Conservation (phyloP, 2,888 invertebrate species). For the Philereme vetulata region DNA sequence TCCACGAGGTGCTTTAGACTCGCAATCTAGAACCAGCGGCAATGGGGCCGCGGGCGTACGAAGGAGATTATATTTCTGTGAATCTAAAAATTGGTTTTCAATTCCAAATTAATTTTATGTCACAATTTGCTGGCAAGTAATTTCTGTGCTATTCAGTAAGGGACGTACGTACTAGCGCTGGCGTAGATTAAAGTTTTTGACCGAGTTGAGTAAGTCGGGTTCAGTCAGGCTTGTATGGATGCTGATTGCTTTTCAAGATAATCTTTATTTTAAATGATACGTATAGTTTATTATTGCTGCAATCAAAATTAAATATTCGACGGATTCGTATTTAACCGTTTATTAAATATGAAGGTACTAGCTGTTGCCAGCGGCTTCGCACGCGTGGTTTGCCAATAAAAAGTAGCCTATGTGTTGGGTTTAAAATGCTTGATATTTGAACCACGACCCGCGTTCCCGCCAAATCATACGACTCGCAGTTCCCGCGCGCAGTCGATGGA, state of each 20-base stretch:
- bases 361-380: no score
- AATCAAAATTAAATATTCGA: not conserved
- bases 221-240: not conserved
- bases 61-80: conserved; percentile 53
- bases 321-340: not conserved
- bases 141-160: conserved; percentile 27
- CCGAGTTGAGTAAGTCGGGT: not conserved
- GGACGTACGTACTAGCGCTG: conserved; percentile 13
- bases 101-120: conserved; percentile 46
- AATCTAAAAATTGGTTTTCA: conserved; percentile 54
- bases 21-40: conserved; percentile 37
- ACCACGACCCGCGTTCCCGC: no score
- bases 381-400: no score
- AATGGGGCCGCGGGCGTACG: conserved; percentile 40
- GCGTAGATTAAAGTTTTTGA: conserved; percentile 20
- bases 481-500: no score
- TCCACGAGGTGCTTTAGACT: conserved; percentile 26
- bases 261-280: not conserved
- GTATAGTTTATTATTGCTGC: not conserved
- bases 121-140: conserved; percentile 39
- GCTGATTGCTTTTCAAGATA: not conserved
- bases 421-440: no score
- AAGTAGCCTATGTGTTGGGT: no score
- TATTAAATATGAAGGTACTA: no score
- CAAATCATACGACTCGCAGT: no score